Evolutionary conservation across 2,797 vertebrate species (phyloP).

Genomic region (Otus scops): DNA sequence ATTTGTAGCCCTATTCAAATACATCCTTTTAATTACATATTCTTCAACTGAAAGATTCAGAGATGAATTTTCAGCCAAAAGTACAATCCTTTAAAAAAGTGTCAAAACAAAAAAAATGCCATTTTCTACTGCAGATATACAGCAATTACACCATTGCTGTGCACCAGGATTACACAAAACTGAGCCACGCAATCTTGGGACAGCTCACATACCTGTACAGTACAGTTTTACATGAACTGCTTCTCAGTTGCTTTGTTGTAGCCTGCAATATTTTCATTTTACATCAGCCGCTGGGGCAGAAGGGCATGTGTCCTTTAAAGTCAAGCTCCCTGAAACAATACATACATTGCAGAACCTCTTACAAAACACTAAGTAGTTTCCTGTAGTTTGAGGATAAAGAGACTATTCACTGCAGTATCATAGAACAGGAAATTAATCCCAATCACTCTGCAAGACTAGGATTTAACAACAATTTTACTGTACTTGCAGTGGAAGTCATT

Average conservation of each 20-base stretch:
- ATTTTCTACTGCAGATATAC: not conserved
- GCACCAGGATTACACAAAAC: not conserved
- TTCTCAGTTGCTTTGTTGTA: not conserved
- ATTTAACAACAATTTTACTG: slow-evolving; percentile 17
- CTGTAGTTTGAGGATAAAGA: slow-evolving; percentile 43
- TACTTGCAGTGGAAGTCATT: not conserved
- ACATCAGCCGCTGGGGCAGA: not conserved
- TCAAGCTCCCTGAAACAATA: not conserved
- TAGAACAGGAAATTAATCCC: slow-evolving; percentile 19
- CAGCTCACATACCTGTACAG: not conserved
- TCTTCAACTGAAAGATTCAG: not conserved
- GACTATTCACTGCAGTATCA: slow-evolving; percentile 18
- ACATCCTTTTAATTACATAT: not conserved
- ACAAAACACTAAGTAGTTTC: not conserved
- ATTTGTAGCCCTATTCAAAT: not conserved
- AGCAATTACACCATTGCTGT: not conserved
- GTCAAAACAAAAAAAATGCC: not conserved
- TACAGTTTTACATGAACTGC: not conserved
- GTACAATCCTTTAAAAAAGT: not conserved
- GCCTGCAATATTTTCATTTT: not conserved
- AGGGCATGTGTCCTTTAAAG: not conserved
- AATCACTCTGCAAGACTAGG: not conserved
- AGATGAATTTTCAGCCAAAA: not conserved
- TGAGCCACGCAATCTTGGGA: not conserved
- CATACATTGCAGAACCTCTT: not conserved